Evolutionary conservation across 2,888 invertebrate genomes (phyloP), one percentile per base, ranked within the genome.

Genomic region (Drosophila kambysellisi): DNA sequence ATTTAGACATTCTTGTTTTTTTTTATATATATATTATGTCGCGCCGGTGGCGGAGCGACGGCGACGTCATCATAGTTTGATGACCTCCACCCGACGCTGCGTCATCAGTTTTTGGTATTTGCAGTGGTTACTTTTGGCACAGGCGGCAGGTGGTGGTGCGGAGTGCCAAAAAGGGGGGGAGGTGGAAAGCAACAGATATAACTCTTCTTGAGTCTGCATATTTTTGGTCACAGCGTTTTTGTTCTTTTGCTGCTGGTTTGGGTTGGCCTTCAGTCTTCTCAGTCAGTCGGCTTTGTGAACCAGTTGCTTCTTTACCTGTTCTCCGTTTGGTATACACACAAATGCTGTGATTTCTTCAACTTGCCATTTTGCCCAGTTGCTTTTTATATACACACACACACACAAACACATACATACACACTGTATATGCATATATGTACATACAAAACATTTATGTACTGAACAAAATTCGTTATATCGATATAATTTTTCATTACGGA

Each of bases 31-130:
- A 6, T n/a, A 30, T 70, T 64, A 70, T 54, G 82, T 76, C 69
- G 66, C 66, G 52, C 65, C 48, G 51, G 48, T 46, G 50, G 39
- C 29, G 35, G 17, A 12, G 20, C 37, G 46, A 41, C 20, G 20
- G 25, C 78, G 74, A 85, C 88, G 83, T 83, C 85, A 82, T 79
- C 82, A 87, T 80, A 91, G 91, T 90, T 90, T 90, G 91, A 91
- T 89, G 90, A 90, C 90, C 89, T 82, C 86, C 70, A 58, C 53
- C 32, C 57, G 70, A 60, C 68, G 81, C 82, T 75, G 78, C 87
- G 90, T 89, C 90, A 88, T 87, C 81, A 78, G 65, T 88, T 89
- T 85, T 86, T 59, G 72, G 58, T 67, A 72, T 72, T 73, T 74
- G 51, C 60, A 53, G 25, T 54, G 48, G 46, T 39, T 41, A 35